Base-by-base conservation (phyloP, 2,888 invertebrate species). In the Cryptophagus acutangulus region DNA sequence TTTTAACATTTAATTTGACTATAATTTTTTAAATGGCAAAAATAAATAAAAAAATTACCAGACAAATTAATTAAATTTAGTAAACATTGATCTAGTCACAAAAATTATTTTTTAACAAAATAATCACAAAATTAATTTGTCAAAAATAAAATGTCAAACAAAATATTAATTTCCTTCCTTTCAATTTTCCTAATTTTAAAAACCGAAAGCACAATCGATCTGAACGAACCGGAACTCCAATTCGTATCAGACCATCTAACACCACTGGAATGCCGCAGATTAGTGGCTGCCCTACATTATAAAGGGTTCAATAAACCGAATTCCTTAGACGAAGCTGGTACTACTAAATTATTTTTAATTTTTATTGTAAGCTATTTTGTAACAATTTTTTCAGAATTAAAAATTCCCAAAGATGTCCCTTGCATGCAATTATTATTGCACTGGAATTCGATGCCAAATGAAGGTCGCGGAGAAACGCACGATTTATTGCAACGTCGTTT, bases 281-380 rank as follows among this genome's bases (percentile, higher is more conserved):
- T 82, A 1, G 70, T 77, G 9, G 76, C 77, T 10, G 73, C 77
- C 8, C 70, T 81, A 38, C 76, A 78, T 63, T 78, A 74, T 50
- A 66, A 69, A 38, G 59, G 63, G 3, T 73, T 69, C 45, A 69
- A 73, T 25, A 51, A 70, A 40, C 73, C 73, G 0, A 64, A 65
- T 40, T 65, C 61, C 30, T 48, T 74, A 34, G 68, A 70, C 17
- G 64, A 62, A 46, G 73, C 73, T 45, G 73, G 74, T 73, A 51
- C 15, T n/a, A 13, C 8, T 39, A 9, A 29, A 44, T 33, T 41
- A 38, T 17, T 29, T 20, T 30, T 30, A n/a, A 31, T 31, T 17
- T n/a, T 14, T 9, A 17, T n/a, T n/a, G n/a, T 33, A 31, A 33
- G 12, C 14, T 9, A n/a, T n/a, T n/a, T n/a, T n/a, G n/a, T n/a